Base-by-base conservation (phyloP, 2,888 invertebrate species). In the Agriopis marginaria region DNA sequence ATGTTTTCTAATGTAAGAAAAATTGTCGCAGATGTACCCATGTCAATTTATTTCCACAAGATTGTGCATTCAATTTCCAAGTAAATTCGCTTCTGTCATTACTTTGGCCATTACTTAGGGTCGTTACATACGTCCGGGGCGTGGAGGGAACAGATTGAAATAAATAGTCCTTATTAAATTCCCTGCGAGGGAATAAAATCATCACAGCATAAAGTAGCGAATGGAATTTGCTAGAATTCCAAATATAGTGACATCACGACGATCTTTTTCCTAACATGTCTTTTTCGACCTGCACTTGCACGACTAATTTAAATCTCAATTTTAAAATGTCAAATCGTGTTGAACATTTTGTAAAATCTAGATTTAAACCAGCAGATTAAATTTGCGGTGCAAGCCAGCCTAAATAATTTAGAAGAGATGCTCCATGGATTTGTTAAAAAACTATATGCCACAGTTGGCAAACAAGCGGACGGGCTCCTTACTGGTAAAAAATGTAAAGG, bases 151-250 rank as follows among this genome's bases (percentile, higher is more conserved):
- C 81, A 84, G 87, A 93, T 92, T 92, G 91, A 91, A 88, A 93
- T 87, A 90, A 92, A 92, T 92, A 89, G 91, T 87, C 81, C 83
- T 81, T 85, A 86, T 86, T 86, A 86, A 84, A 83, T 78, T 77
- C 75, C 79, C 77, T 75, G 77, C 77, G 71, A 77, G 75, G 79
- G 79, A 78, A 83, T 79, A 77, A 78, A 80, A 83, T 77, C 77
- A 76, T 10, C 45, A 72, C 75, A 17, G 39, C 32, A 58, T 42
- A 56, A 56, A 58, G 58, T 54, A n/a, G 42, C n/a, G 9, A 63
- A 55, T n/a, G 5, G 1, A 54, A 55, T 11, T 8, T 11, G 14
- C 14, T 54, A 11, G 44, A 49, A 45, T 45, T 23, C 2, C 23
- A 9, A 45, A 10, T 44, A 45, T 45, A 7, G 44, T 23, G 14